Base-by-base conservation (phyloP, 2,797 vertebrate genomes). In the Diplodus puntazzo region DNA sequence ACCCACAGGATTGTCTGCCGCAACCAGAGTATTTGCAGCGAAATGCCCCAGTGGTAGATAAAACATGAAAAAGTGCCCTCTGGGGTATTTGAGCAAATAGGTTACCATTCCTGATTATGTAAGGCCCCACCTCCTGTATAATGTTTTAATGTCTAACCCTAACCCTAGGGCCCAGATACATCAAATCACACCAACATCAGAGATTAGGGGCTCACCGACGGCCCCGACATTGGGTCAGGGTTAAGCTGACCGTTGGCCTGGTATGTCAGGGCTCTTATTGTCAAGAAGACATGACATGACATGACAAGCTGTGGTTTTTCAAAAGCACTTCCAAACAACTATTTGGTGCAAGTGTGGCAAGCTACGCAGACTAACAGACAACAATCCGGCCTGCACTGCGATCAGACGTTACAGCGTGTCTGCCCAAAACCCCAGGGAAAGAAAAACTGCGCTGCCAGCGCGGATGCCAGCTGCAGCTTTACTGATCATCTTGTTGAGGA, bases 221-320 rank as follows among this genome's bases (percentile, higher is more conserved):
- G 34, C 34, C 7, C 34, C 8, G 34, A 34, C 34, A 34, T 34
- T 9, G 34, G 34, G 34, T 34, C 34, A 34, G 34, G 34, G 34
- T 34, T 34, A 34, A 8, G 34, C 34, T 34, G 34, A 34, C 34
- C 34, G 1, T 34, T 9, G 8, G 34, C 34, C 34, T 34, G 34
- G 34, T 34, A 34, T 34, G 34, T 34, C 34, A 34, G 34, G 34
- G 34, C 34, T 34, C 34, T 34, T n/a, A 60, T 58, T 80, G 20
- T 23, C 25, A 55, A 25, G 48, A 72, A 68, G 48, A 58, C 74
- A 50, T 69, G 63, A 45, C 53, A 72, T 64, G 48, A 58, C 74
- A 50, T 69, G 63, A 45, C 53, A 64, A 60, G 43, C 57, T 74
- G 30, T 73, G 66, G 73, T 79, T 81, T 81, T n/a, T 27, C 27